Percentiles rank a stretch among this genome's conserved stretches.
These are phyloP conservation scores for Miniopterus natalensis DNA, from an alignment of 2,113 vertebrate genomes.

Conservation along the genomic window DNA sequence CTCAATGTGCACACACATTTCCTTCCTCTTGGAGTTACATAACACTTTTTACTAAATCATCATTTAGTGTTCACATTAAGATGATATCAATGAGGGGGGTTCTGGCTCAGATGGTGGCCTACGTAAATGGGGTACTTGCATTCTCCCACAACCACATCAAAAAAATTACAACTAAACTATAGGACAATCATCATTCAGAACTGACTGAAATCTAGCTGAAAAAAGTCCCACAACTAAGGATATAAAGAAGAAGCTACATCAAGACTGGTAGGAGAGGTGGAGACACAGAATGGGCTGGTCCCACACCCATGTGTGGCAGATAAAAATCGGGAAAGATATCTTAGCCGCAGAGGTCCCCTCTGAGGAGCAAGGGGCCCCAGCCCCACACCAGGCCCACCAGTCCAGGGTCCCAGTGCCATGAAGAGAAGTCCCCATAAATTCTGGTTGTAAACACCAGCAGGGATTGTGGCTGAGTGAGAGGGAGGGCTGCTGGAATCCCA, in stretches of 20 bases:
- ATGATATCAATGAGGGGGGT: background rate
- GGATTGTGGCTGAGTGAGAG: background rate
- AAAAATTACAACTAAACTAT: background rate
- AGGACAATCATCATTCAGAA: background rate
- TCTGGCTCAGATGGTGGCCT: background rate
- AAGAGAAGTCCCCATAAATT: background rate
- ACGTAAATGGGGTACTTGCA: background rate
- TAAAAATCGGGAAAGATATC: background rate
- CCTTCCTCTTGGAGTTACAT: background rate
- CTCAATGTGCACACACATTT: background rate
- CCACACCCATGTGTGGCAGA: background rate
- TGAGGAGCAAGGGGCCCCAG: background rate
- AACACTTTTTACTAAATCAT: background rate
- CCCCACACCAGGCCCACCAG: background rate
- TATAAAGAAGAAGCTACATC: background rate
- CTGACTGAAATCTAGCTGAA: background rate
- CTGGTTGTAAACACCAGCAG: background rate
- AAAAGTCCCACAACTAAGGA: background rate
- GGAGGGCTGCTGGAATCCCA: background rate
- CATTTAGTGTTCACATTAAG: conserved; percentile 26
- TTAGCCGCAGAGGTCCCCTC: background rate
- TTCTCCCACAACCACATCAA: background rate
- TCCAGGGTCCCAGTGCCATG: background rate
- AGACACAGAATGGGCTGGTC: background rate
- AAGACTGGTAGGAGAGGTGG: background rate